Evolutionary conservation across 2,888 invertebrate species (phyloP), one percentile per base, ranked within the genome.

Genomic region (Sinhomidia bicolor): DNA sequence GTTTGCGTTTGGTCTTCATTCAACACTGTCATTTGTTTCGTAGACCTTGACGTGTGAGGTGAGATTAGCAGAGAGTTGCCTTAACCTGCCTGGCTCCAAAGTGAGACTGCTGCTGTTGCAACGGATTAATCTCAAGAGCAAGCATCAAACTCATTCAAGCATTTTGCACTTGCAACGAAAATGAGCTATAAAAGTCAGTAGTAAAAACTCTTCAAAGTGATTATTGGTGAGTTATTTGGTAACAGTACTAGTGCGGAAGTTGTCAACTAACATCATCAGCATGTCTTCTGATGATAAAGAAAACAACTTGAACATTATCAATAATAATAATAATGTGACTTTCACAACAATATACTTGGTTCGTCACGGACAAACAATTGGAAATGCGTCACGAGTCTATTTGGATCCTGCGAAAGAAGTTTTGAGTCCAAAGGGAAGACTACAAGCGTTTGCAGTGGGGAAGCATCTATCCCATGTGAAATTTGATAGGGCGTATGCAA

Each of bases 281-380:
- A 60, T 60, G 79, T 79, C 79, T 7, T 26, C 14, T 14, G 79
- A 9, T 5, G 79, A 79, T 14, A 79, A 79, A 41, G 81, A 82
- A 20, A 65, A 82, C 51, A 44, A 17, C 20, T 26, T 57, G 0
- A 36, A 20, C 36, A 41, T 36, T 12, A 36, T 36, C 36, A 12
- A 32, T 23, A 20, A 5, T 12, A 29, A 36, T 60, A 23, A 29
- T 6, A 54, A 29, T 81, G 44, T 10, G 17, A 71, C 86, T 0
- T 87, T 87, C 20, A 17, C 87, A 29, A 87, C 87, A 32, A 81
- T 87, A 20, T 87, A 87, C 41, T 36, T 87, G n/a, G 47, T 87
- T 2, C 57, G 87, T 0, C 87, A 87, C 62, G 87, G 87, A 0
- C 87, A 87, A 76, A 87, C 87, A 1, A 62, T 87, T 76, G 87